Conservation (phyloP, 2,888 invertebrate genomes). For the Hermaeophaga mercurialis region DNA sequence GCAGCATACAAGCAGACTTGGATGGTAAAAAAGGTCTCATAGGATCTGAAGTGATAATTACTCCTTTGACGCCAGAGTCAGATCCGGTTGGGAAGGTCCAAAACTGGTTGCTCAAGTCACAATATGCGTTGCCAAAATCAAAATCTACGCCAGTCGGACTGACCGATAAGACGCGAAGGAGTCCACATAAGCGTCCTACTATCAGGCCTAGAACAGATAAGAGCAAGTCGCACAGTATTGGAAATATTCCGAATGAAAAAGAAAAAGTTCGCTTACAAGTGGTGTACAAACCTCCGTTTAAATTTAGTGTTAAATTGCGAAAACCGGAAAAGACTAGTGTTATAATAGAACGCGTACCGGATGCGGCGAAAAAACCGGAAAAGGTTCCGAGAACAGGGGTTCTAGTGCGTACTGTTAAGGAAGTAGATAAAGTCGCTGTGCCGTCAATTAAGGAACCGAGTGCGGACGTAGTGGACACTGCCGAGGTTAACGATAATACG, state of each 20-base stretch:
- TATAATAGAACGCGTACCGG: conserved; percentile 64
- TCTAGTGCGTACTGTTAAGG: conserved; percentile 55
- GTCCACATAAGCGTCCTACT: conserved; percentile 57
- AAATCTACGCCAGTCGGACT: conserved; percentile 83
- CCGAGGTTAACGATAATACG: conserved; percentile 32
- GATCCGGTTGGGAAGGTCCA: conserved; percentile 80
- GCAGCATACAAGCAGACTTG: conserved; percentile 67
- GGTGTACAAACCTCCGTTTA: conserved; percentile 86
- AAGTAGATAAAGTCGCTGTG: conserved; percentile 1
- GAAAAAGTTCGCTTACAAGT: conserved; percentile 80
- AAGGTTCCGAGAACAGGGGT: conserved; percentile 57
- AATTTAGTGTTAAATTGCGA: conserved; percentile 80
- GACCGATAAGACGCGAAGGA: conserved; percentile 62
- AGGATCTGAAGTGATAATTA: conserved; percentile 57
- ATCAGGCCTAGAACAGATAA: conserved; percentile 61
- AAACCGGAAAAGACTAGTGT: conserved; percentile 72
- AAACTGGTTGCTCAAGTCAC: conserved; percentile 81
- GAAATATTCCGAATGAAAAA: conserved; percentile 66
- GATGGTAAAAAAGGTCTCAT: conserved; percentile 60
- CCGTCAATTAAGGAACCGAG: conserved; percentile 2
- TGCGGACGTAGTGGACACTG: conserved; percentile 14
- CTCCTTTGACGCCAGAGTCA: conserved; percentile 53
- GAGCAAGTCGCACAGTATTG: conserved; percentile 69
- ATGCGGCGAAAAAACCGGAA: conserved; percentile 43
- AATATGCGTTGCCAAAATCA: conserved; percentile 75